Base-by-base conservation (phyloP, 2,888 invertebrate species). In the Branchellion lobata region DNA sequence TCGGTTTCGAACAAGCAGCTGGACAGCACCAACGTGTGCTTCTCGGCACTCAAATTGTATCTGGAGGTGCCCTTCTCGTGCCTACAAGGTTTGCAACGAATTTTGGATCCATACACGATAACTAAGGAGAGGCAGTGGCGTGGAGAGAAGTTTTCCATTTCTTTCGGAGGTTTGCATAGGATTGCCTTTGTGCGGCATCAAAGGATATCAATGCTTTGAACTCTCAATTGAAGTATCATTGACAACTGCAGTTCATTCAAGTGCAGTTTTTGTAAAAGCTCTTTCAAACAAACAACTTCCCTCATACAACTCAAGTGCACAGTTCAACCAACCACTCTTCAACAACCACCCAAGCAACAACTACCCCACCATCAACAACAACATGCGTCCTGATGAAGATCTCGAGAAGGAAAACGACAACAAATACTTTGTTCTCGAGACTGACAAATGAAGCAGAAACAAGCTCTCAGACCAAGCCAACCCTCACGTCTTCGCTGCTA, bases 41-140 rank as follows among this genome's bases (percentile, higher is more conserved):
- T 57, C 21, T n/a, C 61, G 5, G 61, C 11, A 18, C 24, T 57
- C 11, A 57, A 24, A 3, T 24, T 72, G 36, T 78, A 80, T 40
- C 51, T 80, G 71, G 73, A 72, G 31, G 73, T 47, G 24, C 27
- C 31, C 34, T 80, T 65, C 74, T 72, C 11, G 11, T 80, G 80
- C 61, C n/a, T 57, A 5, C 61, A 57, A 57, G 61, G 61, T 57
- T 14, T 8, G 61, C 21, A 29, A 57, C 18, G 21, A 24, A 36
- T 0, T 2, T 1, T 40, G 31, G 21, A 5, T 57, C 24, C 24
- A 47, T 24, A 57, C 21, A 57, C 61, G 40, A 8, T 40, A 14
- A 24, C 61, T 27, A 40, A 75, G 8, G 29, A 47, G 24, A 51
- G 27, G 8, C 24, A 75, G 29, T 40, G 33, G 29, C 29, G 24